Conservation (phyloP, 1,140 invertebrate species). For the Gonatopus flavifemur region DNA sequence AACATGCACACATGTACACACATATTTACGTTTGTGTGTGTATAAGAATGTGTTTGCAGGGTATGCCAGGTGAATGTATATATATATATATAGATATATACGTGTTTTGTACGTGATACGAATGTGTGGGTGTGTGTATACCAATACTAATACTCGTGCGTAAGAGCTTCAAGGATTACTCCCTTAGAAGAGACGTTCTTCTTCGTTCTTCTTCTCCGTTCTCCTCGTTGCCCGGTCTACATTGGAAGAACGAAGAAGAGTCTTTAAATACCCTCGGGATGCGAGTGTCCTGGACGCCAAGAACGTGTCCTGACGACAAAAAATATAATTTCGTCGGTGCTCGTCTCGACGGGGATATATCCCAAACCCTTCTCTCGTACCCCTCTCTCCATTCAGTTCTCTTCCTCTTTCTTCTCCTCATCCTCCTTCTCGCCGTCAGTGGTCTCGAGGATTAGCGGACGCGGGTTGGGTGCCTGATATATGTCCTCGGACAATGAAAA, state of each 20-base stretch:
- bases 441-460: too few relatives aligned
- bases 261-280: slow-evolving; percentile 57
- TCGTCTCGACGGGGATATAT: slow-evolving; percentile 10
- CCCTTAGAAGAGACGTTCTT: slow-evolving; percentile 33
- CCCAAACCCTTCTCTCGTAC: slow-evolving; percentile 1
- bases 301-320: slow-evolving; percentile 53
- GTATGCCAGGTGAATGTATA: too few relatives aligned
- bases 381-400: slow-evolving; percentile 12
- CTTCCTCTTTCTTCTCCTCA: slow-evolving; percentile 11
- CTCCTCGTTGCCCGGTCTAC: neutral
- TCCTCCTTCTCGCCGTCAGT: neutral
- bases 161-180: slow-evolving; percentile 51
- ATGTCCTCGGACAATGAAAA: too few relatives aligned
- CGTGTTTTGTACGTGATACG: slow-evolving; percentile 2
- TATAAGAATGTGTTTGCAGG: too few relatives aligned
- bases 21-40: slow-evolving; percentile 11
- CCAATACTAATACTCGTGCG: slow-evolving; percentile 36
- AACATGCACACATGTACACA: slow-evolving; percentile 12
- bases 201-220: neutral
- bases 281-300: slow-evolving; percentile 44
- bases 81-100: neutral
- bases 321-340: slow-evolving; percentile 51
- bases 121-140: slow-evolving; percentile 12
- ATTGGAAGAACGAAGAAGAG: slow-evolving; percentile 46
- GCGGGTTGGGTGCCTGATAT: too few relatives aligned